Evolutionary conservation across 2,113 vertebrate species (phyloP), one percentile per base, ranked within the genome.

Genomic region (Sylvia atricapilla): DNA sequence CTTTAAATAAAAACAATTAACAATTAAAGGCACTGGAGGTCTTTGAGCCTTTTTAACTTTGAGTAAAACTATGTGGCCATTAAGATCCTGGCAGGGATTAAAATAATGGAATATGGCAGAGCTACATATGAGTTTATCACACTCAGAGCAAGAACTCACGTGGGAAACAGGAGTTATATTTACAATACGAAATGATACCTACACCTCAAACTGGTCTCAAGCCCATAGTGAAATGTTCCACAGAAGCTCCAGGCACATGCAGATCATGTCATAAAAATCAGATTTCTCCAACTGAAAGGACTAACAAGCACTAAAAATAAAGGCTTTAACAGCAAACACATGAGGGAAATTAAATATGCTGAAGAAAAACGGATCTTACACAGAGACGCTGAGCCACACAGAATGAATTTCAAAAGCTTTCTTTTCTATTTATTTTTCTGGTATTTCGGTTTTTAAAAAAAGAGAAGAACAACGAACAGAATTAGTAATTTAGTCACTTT

Each of bases 121-220:
- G 49, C 46, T 60, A 21, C 33, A 20, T 3, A 28, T 2, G 3
- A 27, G 23, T 73, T 60, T 31, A 55, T 53, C 75, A 53, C 43
- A n/a, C 24, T 19, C 4, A 4, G 59, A 91, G 47, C 44, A 89
- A 75, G 52, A 74, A 55, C 20, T n/a, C 41, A 9, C 23, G 67
- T 10, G 21, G 37, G 31, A 82, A 84, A 77, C 8, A 62, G 7
- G 3, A 37, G 19, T 74, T 80, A 0, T 9, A 35, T 66, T 69
- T 63, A 59, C 25, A 6, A 25, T 30, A 74, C 27, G 22, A 92
- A 94, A 56, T 22, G 73, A 41, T 3, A 37, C 4, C 53, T 4
- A 1, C 5, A 13, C 28, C 9, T 21, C 2, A 0, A 53, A 85
- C 25, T 4, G 0, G 44, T 43, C 31, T 68, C 49, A 2, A 7